A percentile compares a stretch with the other conserved stretches of the same genome.
Evolutionary conservation across 1,140 invertebrate species (phyloP).

Genomic region (Euura saliciscinereae): DNA sequence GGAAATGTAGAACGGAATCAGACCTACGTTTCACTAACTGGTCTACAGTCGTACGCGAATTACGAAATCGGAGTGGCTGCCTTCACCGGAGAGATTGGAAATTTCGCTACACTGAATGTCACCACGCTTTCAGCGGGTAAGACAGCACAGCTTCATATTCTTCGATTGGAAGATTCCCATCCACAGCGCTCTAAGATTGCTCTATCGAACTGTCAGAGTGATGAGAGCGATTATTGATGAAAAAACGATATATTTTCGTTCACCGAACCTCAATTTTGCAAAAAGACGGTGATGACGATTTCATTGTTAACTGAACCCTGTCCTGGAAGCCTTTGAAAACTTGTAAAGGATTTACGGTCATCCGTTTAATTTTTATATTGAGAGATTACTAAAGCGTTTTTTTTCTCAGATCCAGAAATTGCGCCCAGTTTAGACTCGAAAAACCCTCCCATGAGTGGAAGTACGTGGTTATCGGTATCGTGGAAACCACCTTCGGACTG

Average conservation of each 20-base stretch:
- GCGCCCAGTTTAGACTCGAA: neutral
- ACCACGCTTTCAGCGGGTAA: slow-evolving; percentile 9
- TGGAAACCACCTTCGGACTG: slow-evolving; percentile 16
- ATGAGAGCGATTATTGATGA: no score
- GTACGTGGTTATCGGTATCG: slow-evolving; percentile 11
- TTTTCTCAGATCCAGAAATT: neutral
- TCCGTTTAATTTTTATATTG: no score
- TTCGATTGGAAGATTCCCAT: no score
- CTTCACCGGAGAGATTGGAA: slow-evolving; percentile 15
- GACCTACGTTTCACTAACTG: neutral
- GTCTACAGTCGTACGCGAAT: slow-evolving; percentile 9
- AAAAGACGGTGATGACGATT: no score
- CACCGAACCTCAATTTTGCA: no score
- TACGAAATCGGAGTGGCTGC: slow-evolving; percentile 11
- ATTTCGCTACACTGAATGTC: neutral
- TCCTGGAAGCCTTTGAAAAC: no score
- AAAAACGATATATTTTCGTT: no score
- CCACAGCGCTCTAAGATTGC: no score
- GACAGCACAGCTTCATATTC: neutral
- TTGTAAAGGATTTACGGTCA: no score
- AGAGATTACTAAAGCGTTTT: no score
- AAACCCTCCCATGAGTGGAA: slow-evolving; percentile 7
- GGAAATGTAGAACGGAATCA: slow-evolving; percentile 5
- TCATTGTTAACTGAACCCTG: no score
- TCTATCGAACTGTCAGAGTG: neutral